Base-by-base conservation (phyloP, 2,113 vertebrate genomes). In the Macquaria australasica region DNA sequence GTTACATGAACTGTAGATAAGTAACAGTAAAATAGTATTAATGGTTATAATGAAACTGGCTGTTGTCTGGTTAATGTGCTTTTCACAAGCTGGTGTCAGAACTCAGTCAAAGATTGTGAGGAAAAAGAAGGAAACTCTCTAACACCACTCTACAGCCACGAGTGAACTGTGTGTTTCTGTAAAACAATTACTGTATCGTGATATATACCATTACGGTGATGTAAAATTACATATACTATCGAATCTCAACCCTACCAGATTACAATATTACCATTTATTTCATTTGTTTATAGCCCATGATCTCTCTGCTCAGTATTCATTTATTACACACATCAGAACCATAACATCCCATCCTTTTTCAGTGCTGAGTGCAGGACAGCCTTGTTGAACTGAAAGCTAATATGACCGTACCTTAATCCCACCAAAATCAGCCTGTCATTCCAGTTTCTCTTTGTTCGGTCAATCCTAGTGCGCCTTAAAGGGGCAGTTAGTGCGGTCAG, bases 331-430 rank as follows among this genome's bases (percentile, higher is more conserved):
- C 34, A 39, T 10, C 12, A 45, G 8, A 59, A 21, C n/a, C 15
- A 25, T 56, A 37, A 74, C 55, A 48, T 23, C 16, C 58, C 51
- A 73, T 43, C 3, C 18, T 7, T 31, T 48, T 43, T 62, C n/a
- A 2, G 56, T 37, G 25, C 25, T 2, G 28, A 2, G 56, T 37
- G 25, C 25, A 4, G 28, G 18, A 21, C 18, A 50, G 23, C 6
- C 37, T n/a, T 76, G 66, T 8, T 79, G 55, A 60, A 70, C 15
- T 34, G 18, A 68, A 31, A 16, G 50, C 16, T 31, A 48, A 23
- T 23, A 12, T 39, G 66, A 79, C 66, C 28, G 43, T 50, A n/a
- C 18, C 21, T 8, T 79, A 69, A 79, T 66, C 63, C 51, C 63
- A 10, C 6, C 25, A 31, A 56, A 11, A 1, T 45, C 39, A 43